Percentiles rank a stretch among this genome's conserved stretches.
phyloP scores from a whole-genome alignment of 2,797 vertebrate genomes.

The Lepus townsendii region DNA sequence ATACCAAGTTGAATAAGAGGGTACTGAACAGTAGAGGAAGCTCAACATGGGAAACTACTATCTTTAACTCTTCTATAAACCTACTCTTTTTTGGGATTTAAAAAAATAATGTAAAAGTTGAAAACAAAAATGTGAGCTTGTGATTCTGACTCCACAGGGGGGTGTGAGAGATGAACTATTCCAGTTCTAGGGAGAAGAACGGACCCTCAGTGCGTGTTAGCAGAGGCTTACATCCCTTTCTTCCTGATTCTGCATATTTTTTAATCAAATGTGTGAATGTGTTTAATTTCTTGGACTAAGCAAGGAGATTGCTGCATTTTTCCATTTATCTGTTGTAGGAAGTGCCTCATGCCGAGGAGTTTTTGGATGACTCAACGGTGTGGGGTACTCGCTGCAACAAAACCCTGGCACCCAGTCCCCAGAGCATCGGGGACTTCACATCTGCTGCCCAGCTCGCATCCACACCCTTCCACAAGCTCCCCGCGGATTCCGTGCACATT shows the following conservation, averaged over 20 bases:
- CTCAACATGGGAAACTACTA: neutral
- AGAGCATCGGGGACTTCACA: conserved; percentile 93
- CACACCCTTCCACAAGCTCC: conserved; percentile 91
- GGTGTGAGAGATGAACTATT: neutral
- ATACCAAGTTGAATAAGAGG: neutral
- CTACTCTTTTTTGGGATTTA: neutral
- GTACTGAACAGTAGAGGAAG: neutral
- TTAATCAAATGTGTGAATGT: neutral
- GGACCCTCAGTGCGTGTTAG: neutral
- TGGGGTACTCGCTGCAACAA: conserved; percentile 91
- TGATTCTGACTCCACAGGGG: neutral
- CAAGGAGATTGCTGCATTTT: neutral
- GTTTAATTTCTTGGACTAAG: conserved; percentile 2
- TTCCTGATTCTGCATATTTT: neutral
- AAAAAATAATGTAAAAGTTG: neutral
- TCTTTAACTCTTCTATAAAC: conserved; percentile 7
- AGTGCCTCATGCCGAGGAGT: conserved; percentile 83
- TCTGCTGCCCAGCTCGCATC: conserved; percentile 92
- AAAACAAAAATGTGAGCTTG: conserved; percentile 14
- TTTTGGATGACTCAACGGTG: conserved; percentile 91
- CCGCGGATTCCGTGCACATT: neutral
- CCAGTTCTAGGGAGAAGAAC: neutral
- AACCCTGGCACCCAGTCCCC: conserved; percentile 92
- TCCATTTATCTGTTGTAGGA: conserved; percentile 82
- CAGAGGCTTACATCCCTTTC: neutral